A percentile compares a stretch with the other conserved stretches of the same genome.
These are phyloP conservation scores for Littorina saxatilis DNA, from an alignment of 1,140 invertebrate species.

Conservation along the genomic window DNA sequence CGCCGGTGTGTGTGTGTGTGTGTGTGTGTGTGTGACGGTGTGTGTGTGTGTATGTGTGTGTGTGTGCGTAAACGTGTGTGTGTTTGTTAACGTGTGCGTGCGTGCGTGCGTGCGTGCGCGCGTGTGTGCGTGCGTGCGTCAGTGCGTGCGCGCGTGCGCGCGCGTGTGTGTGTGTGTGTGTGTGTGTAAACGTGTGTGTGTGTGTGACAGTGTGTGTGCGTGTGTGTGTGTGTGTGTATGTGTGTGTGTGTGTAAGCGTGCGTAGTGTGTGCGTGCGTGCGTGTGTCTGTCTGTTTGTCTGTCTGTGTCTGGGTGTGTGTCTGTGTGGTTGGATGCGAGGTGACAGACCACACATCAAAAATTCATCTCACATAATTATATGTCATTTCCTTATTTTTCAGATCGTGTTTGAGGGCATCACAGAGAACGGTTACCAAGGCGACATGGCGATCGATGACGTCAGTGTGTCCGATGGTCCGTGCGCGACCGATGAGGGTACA, in stretches of 20 bases:
- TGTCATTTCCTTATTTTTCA: conserved; percentile 70
- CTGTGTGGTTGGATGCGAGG: neutral
- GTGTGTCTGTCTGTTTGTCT: neutral
- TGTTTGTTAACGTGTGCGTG: neutral
- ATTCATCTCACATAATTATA: too few relatives aligned
- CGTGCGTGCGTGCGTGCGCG: neutral
- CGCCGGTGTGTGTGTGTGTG: conserved; percentile 12
- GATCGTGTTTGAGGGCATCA: conserved; percentile 82
- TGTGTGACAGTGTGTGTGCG: neutral
- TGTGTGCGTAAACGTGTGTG: neutral
- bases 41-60: conserved; percentile 24
- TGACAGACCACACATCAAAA: too few relatives aligned
- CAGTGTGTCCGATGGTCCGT: conserved; percentile 74
- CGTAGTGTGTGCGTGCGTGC: too few relatives aligned
- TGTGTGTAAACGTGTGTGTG: neutral
- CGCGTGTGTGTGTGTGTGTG: conserved; percentile 11
- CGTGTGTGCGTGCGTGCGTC: neutral
- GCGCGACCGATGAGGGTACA: conserved; percentile 38
- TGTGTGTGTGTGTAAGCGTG: too few relatives aligned
- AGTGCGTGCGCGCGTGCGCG: neutral
- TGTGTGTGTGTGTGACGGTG: conserved; percentile 23
- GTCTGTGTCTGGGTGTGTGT: neutral
- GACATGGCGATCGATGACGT: conserved; percentile 87
- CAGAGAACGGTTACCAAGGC: conserved; percentile 81
- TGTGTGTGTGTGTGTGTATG: neutral